phyloP scores from a whole-genome alignment of 2,888 invertebrate genomes.

The Lasius platythorax region DNA sequence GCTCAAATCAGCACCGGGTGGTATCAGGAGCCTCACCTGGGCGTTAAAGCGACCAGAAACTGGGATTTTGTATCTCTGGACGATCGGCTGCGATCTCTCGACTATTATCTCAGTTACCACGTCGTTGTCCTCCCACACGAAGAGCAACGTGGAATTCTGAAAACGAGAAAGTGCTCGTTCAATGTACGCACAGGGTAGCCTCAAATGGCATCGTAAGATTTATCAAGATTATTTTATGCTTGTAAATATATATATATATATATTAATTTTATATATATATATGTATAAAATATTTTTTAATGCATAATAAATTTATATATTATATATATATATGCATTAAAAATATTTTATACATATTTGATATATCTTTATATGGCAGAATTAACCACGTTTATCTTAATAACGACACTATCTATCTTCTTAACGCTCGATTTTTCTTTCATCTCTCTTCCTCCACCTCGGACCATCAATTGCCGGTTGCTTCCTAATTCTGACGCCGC shows the following conservation, averaged over 20 bases:
- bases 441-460: not conserved
- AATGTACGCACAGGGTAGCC: not conserved
- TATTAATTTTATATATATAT: not conserved
- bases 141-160: slow-evolving; percentile 82
- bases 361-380: not conserved
- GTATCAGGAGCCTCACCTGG: slow-evolving; percentile 91
- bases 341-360: not conserved
- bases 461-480: slow-evolving; percentile 9
- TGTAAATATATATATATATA: not conserved
- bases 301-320: not conserved
- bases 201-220: not conserved
- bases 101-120: slow-evolving; percentile 87
- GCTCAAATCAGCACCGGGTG: slow-evolving; percentile 90
- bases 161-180: slow-evolving; percentile 45
- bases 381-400: not conserved
- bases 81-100: slow-evolving; percentile 87
- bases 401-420: not conserved
- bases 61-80: slow-evolving; percentile 88
- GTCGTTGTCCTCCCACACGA: slow-evolving; percentile 90
- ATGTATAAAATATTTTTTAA: not conserved
- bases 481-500: slow-evolving; percentile 10
- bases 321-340: not conserved
- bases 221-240: not conserved
- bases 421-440: slow-evolving; percentile 6
- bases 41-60: slow-evolving; percentile 90